Percentiles rank a stretch among this genome's conserved stretches.
These are phyloP conservation scores for Castor canadensis DNA, from an alignment of 2,113 vertebrate genomes.

Conservation along the genomic window DNA sequence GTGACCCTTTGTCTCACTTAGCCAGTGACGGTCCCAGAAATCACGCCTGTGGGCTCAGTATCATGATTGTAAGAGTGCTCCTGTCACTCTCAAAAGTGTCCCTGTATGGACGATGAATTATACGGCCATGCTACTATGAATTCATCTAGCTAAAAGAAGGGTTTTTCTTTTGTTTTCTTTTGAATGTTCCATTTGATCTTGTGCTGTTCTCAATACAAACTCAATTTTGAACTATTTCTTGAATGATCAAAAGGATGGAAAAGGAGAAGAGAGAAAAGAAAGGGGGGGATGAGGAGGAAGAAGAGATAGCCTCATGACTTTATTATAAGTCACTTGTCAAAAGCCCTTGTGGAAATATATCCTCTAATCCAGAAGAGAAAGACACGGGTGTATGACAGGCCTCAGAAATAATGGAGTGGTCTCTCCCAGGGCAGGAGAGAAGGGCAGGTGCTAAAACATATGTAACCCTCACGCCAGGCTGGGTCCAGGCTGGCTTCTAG, in stretches of 20 bases:
- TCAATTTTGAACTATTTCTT: neutral
- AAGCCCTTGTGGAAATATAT: neutral
- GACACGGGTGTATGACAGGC: accelerated
- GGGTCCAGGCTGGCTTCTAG: neutral
- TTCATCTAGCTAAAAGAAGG: no score
- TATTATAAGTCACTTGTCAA: neutral
- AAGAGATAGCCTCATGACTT: neutral
- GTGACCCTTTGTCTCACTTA: neutral
- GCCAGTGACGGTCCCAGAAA: neutral
- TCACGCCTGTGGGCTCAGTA: neutral
- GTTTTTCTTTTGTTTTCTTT: neutral
- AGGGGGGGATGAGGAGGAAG: accelerated
- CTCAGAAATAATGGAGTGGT: no score
- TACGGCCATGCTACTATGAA: neutral
- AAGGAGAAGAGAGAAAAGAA: no score
- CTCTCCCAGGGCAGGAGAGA: no score
- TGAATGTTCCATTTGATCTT: neutral
- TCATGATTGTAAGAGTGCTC: accelerated
- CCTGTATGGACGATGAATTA: neutral
- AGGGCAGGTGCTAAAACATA: accelerated
- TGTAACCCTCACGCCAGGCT: accelerated
- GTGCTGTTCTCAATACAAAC: neutral
- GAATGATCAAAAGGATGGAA: neutral
- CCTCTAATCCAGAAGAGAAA: neutral
- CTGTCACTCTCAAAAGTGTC: neutral